Percentiles rank a stretch among this genome's conserved stretches.
Conservation (phyloP, 1,140 invertebrate species). For the Uloborus diversus region DNA sequence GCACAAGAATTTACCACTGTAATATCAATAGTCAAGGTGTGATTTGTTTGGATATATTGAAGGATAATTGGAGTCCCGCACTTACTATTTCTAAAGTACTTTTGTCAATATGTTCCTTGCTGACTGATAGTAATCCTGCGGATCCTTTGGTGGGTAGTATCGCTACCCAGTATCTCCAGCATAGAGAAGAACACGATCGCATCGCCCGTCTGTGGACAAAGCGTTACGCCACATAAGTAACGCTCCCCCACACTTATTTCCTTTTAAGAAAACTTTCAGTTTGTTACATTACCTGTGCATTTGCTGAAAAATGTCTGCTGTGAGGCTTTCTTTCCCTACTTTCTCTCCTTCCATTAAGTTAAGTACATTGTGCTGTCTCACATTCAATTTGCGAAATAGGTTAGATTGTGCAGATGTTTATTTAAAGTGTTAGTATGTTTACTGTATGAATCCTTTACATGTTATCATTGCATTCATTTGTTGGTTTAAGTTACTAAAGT, state of each 20-base stretch:
- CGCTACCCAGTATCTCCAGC: constrained; percentile 96
- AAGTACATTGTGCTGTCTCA: no score
- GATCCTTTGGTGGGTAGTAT: constrained; percentile 98
- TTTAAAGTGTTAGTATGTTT: no score
- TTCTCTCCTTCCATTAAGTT: no score
- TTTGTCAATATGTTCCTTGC: constrained; percentile 91
- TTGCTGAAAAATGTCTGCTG: no score
- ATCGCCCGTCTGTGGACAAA: constrained; percentile 98
- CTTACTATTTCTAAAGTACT: constrained; percentile 95
- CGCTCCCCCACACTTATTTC: background rate
- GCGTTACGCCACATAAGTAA: constrained; percentile 89
- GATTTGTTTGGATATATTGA: constrained; percentile 94
- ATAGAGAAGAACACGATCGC: constrained; percentile 96
- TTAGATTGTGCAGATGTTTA: no score
- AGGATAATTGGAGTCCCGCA: constrained; percentile 96
- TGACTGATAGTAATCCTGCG: constrained; percentile 96
- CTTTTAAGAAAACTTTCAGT: background rate
- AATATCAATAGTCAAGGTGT: constrained; percentile 97
- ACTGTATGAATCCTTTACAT: no score
- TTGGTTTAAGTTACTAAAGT: no score
- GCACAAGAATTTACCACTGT: constrained; percentile 95
- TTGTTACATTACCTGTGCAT: no score
- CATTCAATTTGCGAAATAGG: no score
- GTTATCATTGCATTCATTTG: no score
- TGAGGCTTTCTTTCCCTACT: no score